Evolutionary conservation across 2,797 vertebrate genomes (phyloP).

Genomic region (Clarias pachynema): DNA sequence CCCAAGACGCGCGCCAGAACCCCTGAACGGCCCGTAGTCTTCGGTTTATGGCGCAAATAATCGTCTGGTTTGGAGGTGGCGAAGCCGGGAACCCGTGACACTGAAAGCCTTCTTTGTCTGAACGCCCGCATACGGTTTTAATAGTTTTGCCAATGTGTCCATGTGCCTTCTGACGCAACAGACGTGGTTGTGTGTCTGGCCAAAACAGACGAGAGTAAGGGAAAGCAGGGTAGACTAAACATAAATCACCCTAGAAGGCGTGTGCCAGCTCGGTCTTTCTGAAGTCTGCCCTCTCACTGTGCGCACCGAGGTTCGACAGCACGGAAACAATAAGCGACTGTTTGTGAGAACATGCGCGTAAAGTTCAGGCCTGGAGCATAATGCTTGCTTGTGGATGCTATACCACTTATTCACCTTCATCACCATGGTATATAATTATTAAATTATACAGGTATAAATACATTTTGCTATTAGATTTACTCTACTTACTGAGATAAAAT

Average conservation of each 20-base stretch:
- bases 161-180: constrained; percentile 49
- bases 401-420: background rate
- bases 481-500: background rate
- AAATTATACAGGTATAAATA: too few species aligned
- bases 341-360: background rate
- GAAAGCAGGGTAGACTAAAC: constrained; percentile 40
- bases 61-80: constrained; percentile 45
- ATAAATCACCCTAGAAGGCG: constrained; percentile 46
- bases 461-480: background rate
- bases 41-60: constrained; percentile 48
- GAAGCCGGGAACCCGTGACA: constrained; percentile 37
- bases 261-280: constrained; percentile 24
- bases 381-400: background rate
- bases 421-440: too few species aligned
- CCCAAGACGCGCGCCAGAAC: constrained; percentile 13
- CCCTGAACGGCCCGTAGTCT: constrained; percentile 36
- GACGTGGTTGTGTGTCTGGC: constrained; percentile 49
- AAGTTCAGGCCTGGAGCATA: background rate
- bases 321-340: background rate
- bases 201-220: constrained; percentile 48
- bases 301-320: constrained; percentile 1
- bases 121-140: constrained; percentile 41
- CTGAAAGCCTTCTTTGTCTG: constrained; percentile 59
- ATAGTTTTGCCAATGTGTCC: constrained; percentile 46
- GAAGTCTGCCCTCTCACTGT: constrained; percentile 9